Base-by-base conservation (phyloP, 2,797 vertebrate genomes). In the Acanthurus tractus region DNA sequence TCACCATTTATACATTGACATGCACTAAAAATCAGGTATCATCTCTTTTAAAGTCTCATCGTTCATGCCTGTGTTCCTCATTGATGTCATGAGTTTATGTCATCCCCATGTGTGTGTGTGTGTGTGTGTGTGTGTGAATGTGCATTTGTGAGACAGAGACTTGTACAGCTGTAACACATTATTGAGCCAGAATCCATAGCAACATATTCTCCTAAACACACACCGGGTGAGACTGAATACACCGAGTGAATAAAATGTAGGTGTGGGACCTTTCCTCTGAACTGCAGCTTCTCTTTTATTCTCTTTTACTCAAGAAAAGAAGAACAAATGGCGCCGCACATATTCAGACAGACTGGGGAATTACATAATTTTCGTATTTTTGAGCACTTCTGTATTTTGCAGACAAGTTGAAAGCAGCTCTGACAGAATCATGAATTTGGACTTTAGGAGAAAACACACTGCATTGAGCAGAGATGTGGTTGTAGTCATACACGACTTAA, bases 141-240 rank as follows among this genome's bases (percentile, higher is more conserved):
- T 63, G 42, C 40, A 25, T 75, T 10, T 69, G 54, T 52, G 58
- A 25, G 65, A 18, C 34, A 9, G 4, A 61, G 1, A 17, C 65
- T 23, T 6, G 3, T 20, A 42, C 45, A 34, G 46, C 42, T 50
- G 59, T 40, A 57, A 53, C 15, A 36, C 52, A 14, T 49, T 18
- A 8, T 34, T 22, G n/a, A 48, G 50, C 36, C 52, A 17, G 59
- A 18, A 69, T 62, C 70, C 52, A 73, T 53, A 45, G 68, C 82
- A 85, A 73, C 50, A 49, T 3, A 5, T 8, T 44, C 25, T 40
- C 40, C 17, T 53, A 25, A 66, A 61, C 12, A 9, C 63, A 64
- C 46, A 50, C 22, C 18, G 6, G 18, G 25, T 29, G 70, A 57
- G 3, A 46, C 54, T 25, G 48, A 38, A 64, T 38, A n/a, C 54